Conservation (phyloP, 2,888 invertebrate species). For the Brachyptera risi region DNA sequence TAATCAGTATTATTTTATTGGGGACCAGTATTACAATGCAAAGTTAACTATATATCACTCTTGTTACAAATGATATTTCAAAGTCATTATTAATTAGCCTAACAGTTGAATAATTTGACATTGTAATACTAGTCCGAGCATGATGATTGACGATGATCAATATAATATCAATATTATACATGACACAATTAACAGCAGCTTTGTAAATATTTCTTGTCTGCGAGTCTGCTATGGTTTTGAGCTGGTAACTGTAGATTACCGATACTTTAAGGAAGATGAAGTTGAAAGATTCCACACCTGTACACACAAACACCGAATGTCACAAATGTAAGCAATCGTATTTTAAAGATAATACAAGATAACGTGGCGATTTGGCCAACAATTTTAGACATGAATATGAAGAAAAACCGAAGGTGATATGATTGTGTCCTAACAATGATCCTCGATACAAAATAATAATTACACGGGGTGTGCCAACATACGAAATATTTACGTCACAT, state of each 20-base stretch:
- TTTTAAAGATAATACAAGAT: constrained; percentile 11
- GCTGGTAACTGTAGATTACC: constrained; percentile 13
- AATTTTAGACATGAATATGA: background rate
- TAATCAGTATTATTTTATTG: no score
- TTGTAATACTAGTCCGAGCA: no score
- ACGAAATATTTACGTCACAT: no score
- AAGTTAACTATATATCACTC: no score
- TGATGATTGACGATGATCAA: background rate
- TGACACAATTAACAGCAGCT: constrained; percentile 11
- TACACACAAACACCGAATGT: constrained; percentile 10
- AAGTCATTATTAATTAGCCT: no score
- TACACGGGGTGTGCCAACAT: no score
- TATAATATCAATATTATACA: constrained; percentile 13
- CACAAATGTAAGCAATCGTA: background rate
- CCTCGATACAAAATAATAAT: no score
- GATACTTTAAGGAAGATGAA: constrained; percentile 1
- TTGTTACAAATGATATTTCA: no score
- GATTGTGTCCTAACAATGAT: no score
- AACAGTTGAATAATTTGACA: no score
- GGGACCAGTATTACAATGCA: no score
- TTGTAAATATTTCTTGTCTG: constrained; percentile 10
- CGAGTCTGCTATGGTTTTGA: constrained; percentile 7
- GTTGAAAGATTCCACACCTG: constrained; percentile 8
- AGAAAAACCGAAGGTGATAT: constrained; percentile 4
- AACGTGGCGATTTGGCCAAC: background rate